These are phyloP conservation scores for Ceratoteleas bidentatus DNA, from an alignment of 1,140 invertebrate genomes.

Conservation along the genomic window DNA sequence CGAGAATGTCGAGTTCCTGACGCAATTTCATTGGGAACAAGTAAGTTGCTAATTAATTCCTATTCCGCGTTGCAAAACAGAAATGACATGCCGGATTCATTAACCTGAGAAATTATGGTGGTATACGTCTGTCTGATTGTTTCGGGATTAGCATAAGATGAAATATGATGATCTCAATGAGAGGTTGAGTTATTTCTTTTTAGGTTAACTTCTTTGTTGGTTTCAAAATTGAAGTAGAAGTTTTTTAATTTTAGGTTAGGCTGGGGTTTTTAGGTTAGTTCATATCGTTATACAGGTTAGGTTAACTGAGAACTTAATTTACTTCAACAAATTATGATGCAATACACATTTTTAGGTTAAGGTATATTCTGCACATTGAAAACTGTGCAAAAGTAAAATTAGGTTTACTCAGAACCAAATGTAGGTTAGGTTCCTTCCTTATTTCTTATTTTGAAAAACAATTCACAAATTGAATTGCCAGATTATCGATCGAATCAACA, in stretches of 20 bases:
- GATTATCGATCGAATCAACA: not conserved
- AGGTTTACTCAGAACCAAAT: no score
- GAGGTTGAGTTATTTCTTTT: not conserved
- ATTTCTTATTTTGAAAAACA: not conserved
- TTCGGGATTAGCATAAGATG: constrained; percentile 8
- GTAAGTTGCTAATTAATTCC: constrained; percentile 23
- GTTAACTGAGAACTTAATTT: no score
- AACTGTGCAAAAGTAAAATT: no score
- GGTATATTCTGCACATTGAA: no score
- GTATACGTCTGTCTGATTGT: not conserved
- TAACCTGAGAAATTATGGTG: not conserved
- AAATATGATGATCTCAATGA: not conserved
- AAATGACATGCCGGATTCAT: constrained; percentile 21
- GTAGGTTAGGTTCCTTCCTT: no score
- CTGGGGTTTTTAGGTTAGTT: no score
- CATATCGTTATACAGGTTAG: no score
- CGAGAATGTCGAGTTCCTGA: constrained; percentile 22
- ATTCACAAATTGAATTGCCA: not conserved
- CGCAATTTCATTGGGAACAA: constrained; percentile 27
- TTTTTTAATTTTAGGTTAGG: no score
- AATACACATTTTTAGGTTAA: no score
- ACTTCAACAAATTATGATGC: no score
- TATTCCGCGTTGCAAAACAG: constrained; percentile 42
- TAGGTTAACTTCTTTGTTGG: not conserved
- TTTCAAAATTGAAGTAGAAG: not conserved